phyloP scores from a whole-genome alignment of 2,797 vertebrate species.

The Oreochromis mossambicus region DNA sequence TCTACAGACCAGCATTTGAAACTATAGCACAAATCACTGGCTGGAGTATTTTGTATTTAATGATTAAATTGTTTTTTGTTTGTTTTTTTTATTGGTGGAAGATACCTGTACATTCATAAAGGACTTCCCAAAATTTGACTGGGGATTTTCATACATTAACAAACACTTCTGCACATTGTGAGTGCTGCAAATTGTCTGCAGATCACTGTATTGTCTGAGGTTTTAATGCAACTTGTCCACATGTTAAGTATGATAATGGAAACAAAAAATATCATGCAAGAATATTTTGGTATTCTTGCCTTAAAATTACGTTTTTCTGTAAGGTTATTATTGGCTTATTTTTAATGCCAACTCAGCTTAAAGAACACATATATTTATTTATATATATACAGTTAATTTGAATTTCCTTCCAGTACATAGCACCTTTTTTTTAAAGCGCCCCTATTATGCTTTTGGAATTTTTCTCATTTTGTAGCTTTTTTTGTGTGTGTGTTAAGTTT shows the following conservation, averaged over 20 bases:
- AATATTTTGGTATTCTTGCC: not conserved
- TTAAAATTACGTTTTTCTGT: not conserved
- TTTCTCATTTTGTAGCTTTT: not conserved
- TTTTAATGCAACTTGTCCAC: not conserved
- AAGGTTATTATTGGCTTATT: not conserved
- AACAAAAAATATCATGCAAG: not conserved
- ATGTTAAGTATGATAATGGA: not conserved
- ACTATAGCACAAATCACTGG: constrained; percentile 46
- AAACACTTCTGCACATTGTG: not conserved
- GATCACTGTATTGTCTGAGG: not conserved
- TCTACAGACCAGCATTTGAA: constrained; percentile 51
- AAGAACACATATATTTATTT: not conserved
- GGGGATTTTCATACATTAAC: not conserved
- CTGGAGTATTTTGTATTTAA: constrained; percentile 22
- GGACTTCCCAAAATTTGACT: not conserved
- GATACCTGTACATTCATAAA: not conserved
- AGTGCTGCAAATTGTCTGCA: not conserved
- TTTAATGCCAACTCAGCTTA: not conserved
- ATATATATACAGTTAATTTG: not conserved
- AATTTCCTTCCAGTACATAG: not conserved
- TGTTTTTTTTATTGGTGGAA: not conserved
- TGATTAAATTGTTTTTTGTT: not conserved
- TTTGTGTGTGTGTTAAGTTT: not conserved
- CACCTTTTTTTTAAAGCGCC: not conserved
- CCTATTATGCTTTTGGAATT: not conserved